These are phyloP conservation scores for Boulengeromyrus knoepffleri DNA, from an alignment of 2,113 vertebrate genomes.

Conservation along the genomic window DNA sequence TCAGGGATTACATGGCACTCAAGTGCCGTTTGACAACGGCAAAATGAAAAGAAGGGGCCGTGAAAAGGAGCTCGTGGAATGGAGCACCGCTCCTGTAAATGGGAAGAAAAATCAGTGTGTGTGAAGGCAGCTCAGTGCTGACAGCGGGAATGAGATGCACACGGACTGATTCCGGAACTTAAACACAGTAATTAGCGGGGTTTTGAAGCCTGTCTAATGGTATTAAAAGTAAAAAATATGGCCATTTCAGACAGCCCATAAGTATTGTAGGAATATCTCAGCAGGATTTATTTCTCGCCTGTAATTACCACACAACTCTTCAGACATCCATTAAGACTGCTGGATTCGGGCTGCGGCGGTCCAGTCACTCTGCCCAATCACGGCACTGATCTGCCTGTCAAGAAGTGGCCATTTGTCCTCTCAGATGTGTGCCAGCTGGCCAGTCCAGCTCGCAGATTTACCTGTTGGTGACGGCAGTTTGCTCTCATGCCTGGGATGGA, in stretches of 20 bases:
- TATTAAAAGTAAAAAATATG: not conserved
- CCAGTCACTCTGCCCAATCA: constrained; percentile 22
- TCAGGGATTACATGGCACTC: not conserved
- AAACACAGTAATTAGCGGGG: not conserved
- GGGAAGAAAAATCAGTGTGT: not conserved
- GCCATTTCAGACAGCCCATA: not conserved
- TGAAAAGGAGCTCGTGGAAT: not conserved
- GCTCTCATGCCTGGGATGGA: not conserved
- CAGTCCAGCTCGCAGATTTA: not conserved
- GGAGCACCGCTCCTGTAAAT: not conserved
- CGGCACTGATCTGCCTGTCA: constrained; percentile 20
- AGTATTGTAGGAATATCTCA: not conserved
- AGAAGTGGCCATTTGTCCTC: not conserved
- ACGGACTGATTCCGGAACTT: not conserved
- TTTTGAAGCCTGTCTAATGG: not conserved
- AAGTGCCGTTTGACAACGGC: not conserved
- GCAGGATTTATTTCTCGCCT: not conserved
- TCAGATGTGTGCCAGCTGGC: not conserved
- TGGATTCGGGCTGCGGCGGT: constrained; percentile 3
- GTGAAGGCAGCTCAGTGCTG: not conserved
- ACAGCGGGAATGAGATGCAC: not conserved
- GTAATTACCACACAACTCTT: not conserved
- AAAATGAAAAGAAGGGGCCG: not conserved
- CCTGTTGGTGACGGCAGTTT: not conserved
- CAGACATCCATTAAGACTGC: not conserved